Evolutionary conservation across 1,140 invertebrate species (phyloP).

Genomic region (Diorhabda elongata): DNA sequence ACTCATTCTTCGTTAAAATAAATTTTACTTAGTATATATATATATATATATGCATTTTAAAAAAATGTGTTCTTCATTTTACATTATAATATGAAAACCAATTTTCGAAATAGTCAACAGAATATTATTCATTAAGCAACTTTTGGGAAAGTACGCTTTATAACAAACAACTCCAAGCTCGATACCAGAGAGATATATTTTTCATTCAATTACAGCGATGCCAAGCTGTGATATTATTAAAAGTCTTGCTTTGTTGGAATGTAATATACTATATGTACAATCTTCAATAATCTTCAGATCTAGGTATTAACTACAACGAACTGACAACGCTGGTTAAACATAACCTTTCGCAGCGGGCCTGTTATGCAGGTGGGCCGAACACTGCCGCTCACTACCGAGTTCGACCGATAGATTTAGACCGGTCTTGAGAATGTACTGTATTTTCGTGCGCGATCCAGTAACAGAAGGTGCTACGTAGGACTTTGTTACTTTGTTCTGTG

Average conservation of each 20-base stretch:
- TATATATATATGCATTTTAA: no score
- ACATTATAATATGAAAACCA: not conserved
- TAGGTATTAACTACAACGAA: not conserved
- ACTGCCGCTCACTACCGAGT: conserved; percentile 31
- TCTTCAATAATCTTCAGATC: not conserved
- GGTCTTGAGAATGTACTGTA: conserved; percentile 40
- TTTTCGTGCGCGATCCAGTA: conserved; percentile 30
- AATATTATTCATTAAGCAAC: conserved; percentile 18
- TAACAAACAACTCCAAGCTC: conserved; percentile 19
- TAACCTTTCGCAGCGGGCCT: conserved; percentile 44
- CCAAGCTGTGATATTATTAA: not conserved
- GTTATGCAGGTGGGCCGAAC: conserved; percentile 47
- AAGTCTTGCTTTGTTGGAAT: no score
- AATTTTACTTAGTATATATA: no score
- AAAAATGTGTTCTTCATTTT: no score
- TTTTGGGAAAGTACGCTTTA: conserved; percentile 19
- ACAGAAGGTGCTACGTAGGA: conserved; percentile 19
- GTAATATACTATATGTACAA: no score
- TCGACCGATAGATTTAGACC: conserved; percentile 35
- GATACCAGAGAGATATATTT: conserved; percentile 19
- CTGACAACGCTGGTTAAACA: conserved; percentile 29
- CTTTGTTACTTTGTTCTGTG: conserved; percentile 9
- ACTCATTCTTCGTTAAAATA: no score
- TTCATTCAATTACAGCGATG: not conserved
- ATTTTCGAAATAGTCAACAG: conserved; percentile 17